Conservation (phyloP, 1,140 invertebrate genomes). For the Melanaphis sacchari region DNA sequence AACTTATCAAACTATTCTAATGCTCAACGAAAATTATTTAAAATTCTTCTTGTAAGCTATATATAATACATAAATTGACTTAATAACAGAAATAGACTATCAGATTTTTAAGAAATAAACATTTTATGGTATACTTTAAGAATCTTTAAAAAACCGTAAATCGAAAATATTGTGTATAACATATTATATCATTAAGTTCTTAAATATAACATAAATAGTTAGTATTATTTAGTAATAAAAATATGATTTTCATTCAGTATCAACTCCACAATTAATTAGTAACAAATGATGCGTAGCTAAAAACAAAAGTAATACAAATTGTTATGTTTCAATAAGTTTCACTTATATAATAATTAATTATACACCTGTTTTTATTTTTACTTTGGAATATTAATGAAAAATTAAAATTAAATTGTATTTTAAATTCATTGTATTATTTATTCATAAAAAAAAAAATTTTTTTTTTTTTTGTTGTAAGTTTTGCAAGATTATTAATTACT, state of each 20-base stretch:
- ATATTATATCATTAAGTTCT: no score
- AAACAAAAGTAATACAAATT: background rate
- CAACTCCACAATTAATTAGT: background rate
- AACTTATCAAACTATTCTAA: background rate
- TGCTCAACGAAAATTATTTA: background rate
- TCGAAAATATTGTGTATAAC: no score
- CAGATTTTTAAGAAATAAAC: no score
- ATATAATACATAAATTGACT: no score
- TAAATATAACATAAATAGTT: background rate
- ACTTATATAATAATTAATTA: background rate
- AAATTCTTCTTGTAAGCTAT: background rate
- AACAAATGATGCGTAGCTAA: background rate
- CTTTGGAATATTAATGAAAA: background rate
- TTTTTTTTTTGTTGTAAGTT: background rate
- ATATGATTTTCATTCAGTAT: background rate
- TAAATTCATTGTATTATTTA: no score
- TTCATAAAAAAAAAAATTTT: background rate
- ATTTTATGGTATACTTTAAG: no score
- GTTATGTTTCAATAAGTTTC: background rate
- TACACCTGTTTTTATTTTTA: background rate
- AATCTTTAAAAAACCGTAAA: background rate
- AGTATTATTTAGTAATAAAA: background rate
- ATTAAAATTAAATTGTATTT: background rate
- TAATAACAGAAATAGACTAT: no score
- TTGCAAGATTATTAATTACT: background rate